Percentiles rank a stretch among this genome's conserved stretches.
phyloP scores from a whole-genome alignment of 2,888 invertebrate genomes.

The Hirudinaria manillensis region DNA sequence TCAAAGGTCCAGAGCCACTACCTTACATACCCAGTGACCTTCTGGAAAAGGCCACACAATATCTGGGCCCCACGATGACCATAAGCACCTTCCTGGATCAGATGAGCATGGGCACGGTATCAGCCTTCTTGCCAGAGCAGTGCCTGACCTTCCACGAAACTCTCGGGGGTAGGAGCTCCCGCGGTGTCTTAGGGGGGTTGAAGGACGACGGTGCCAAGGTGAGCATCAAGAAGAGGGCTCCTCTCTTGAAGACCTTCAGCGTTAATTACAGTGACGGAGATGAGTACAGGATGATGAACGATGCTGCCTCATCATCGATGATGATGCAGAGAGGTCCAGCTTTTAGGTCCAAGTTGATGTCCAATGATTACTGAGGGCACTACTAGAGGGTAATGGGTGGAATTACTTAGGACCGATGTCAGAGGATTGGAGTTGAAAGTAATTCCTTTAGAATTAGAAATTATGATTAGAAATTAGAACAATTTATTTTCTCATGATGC shows the following conservation, averaged over 20 bases:
- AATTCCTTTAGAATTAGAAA: too few species aligned
- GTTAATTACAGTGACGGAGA: neutral
- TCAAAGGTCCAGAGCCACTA: conserved; percentile 29
- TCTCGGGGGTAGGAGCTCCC: conserved; percentile 18
- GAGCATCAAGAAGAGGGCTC: neutral
- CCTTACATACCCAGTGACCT: conserved; percentile 21
- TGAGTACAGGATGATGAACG: neutral
- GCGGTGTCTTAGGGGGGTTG: neutral
- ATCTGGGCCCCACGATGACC: conserved; percentile 21
- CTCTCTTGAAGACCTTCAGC: neutral
- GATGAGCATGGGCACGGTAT: neutral
- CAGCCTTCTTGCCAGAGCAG: conserved; percentile 4
- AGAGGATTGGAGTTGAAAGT: too few species aligned
- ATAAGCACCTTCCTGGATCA: conserved; percentile 21
- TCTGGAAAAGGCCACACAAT: conserved; percentile 1
- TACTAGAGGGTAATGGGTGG: too few species aligned
- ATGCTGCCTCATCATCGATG: neutral
- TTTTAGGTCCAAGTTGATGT: too few species aligned
- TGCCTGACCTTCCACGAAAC: conserved; percentile 26
- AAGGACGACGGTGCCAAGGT: neutral
- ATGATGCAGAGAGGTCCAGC: too few species aligned
- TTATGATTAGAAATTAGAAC: too few species aligned
- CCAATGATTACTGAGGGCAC: too few species aligned
- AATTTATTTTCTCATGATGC: too few species aligned
- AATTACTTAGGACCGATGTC: too few species aligned